phyloP scores from a whole-genome alignment of 2,113 vertebrate genomes.

The Orcinus orca region DNA sequence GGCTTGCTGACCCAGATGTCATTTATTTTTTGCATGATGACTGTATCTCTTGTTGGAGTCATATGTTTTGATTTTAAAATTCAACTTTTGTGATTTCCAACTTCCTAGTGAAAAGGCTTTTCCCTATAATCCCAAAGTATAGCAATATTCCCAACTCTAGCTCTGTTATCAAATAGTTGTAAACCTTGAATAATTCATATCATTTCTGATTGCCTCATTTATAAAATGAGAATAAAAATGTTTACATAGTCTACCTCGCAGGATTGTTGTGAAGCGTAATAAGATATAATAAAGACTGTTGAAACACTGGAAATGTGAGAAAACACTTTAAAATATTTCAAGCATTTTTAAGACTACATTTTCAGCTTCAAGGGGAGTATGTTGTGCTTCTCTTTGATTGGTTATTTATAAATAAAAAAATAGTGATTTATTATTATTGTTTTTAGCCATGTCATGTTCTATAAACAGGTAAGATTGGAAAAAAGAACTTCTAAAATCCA shows the following conservation, averaged over 20 bases:
- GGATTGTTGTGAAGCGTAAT: neutral
- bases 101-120: neutral
- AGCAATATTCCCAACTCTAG: neutral
- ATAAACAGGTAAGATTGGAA: neutral
- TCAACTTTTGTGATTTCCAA: neutral
- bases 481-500: neutral
- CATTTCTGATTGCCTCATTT: conserved; percentile 18
- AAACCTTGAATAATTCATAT: conserved; percentile 41
- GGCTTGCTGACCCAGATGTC: neutral
- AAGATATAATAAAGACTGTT: neutral
- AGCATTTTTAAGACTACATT: neutral
- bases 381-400: neutral
- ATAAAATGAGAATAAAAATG: conserved; percentile 36
- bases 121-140: neutral
- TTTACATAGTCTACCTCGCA: conserved; percentile 5
- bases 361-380: neutral
- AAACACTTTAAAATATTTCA: conserved; percentile 23
- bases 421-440: neutral
- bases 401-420: neutral
- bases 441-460: neutral
- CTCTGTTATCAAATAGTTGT: neutral
- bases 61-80: neutral
- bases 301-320: conserved; percentile 43
- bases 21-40: neutral
- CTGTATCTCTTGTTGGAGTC: neutral